Conservation (phyloP, 2,888 invertebrate genomes). For the Diaperis boleti region DNA sequence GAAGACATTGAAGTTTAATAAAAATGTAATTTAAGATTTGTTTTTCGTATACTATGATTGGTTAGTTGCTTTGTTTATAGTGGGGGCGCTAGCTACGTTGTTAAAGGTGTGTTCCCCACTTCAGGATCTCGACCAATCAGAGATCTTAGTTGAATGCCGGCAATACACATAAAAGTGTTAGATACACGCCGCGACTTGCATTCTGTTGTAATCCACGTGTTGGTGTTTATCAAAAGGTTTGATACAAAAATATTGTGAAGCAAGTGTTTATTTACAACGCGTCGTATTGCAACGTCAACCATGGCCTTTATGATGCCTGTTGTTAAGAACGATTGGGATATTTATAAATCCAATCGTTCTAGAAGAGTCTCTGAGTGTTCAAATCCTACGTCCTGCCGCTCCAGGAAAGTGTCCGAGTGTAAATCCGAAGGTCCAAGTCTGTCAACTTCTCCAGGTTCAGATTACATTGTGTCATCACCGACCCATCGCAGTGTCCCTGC, state of each 20-base stretch:
- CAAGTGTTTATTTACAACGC: neutral
- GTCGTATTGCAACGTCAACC: constrained; percentile 13
- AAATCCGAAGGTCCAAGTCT: constrained; percentile 81
- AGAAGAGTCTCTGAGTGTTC: constrained; percentile 83
- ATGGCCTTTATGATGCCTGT: constrained; percentile 98
- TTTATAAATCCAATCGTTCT: constrained; percentile 86
- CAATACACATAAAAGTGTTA: constrained; percentile 53
- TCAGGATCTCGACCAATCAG: constrained; percentile 51
- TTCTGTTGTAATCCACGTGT: constrained; percentile 33
- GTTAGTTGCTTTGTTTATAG: constrained; percentile 44
- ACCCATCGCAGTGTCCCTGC: constrained; percentile 76
- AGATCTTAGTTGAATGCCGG: constrained; percentile 47
- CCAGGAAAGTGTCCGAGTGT: constrained; percentile 80
- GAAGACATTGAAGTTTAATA: too few relatives aligned
- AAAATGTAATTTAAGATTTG: constrained; percentile 5
- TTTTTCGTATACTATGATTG: constrained; percentile 4
- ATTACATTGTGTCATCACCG: constrained; percentile 68
- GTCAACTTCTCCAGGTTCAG: constrained; percentile 75
- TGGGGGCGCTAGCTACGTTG: constrained; percentile 28
- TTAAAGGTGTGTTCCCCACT: constrained; percentile 49
- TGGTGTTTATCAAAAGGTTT: constrained; percentile 13
- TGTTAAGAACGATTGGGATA: constrained; percentile 93
- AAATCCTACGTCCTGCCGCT: constrained; percentile 72
- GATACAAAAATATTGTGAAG: constrained; percentile 1
- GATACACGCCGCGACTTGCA: constrained; percentile 42